Base-by-base conservation (phyloP, 1,140 invertebrate species). In the Myzus persicae region DNA sequence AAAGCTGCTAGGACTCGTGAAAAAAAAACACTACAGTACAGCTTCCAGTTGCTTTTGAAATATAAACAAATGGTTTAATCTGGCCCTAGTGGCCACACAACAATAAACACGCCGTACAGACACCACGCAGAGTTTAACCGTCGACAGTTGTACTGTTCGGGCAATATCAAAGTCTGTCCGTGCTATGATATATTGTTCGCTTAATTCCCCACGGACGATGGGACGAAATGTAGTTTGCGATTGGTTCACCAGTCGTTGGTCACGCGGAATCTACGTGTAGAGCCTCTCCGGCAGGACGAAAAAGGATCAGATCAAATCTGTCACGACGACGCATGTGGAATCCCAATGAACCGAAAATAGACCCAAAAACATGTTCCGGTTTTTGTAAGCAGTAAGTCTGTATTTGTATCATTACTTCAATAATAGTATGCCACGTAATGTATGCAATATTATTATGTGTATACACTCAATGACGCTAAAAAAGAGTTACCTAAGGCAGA, bases 251-350 rank as follows among this genome's bases (percentile, higher is more conserved):
- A 24, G 81, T 22, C 36, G 38, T 9, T 9, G 22, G 81, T 18
- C 42, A 85, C 26, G 5, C 42, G 26, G 26, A 42, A 46, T 44
- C 31, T 18, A 44, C 18, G 31, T 44, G 42, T 24, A n/a, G 4
- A 14, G 14, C n/a, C 59, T 76, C 18, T 51, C 24, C 1, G 36
- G 36, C 40, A 14, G 89, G 51, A 54, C 51, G 31, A 59, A 90
- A 84, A 92, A 8, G 91, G 42, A 84, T 85, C 26, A 38, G 91
- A 84, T 92, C 40, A 93, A 93, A 93, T 93, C 46, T 46, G 38
- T 8, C 46, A 46, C 5, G 31, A 46, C 5, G 31, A 54, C 48
- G 48, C 91, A 40, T 42, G 20, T 1, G 36, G 91, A 93, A 93
- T 93, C 1, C 36, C 31, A 93, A 93, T 93, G 81, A 93, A 51